phyloP scores from a whole-genome alignment of 35 echinoderm and acorn worm species.

The Strongylocentrotus purpuratus region DNA sequence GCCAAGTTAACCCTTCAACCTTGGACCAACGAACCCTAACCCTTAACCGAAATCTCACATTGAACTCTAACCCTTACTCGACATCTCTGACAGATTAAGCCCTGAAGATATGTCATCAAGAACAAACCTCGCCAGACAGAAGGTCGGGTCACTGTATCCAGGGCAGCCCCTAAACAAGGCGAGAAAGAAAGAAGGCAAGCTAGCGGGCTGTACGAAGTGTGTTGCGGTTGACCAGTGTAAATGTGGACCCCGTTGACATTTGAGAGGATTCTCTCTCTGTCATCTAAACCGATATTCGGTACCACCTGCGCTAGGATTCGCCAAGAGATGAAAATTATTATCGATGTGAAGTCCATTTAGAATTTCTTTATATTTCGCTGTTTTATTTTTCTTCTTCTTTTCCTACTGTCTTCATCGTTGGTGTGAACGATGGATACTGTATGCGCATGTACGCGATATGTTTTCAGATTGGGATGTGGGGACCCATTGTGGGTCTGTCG shows the following conservation, averaged over 20 bases:
- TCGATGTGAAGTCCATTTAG: neutral
- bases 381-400: neutral
- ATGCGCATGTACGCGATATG: neutral
- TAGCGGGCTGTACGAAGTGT: neutral
- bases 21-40: no score
- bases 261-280: neutral
- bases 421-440: neutral
- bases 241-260: neutral
- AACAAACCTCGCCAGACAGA: no score
- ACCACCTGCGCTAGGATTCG: neutral
- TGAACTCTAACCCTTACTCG: no score
- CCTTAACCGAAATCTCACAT: no score
- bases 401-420: neutral
- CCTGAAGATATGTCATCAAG: no score
- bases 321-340: constrained; percentile 5
- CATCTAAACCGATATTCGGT: neutral
- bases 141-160: neutral
- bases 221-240: neutral
- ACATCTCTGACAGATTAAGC: no score
- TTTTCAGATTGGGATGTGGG: neutral
- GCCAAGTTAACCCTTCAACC: no score
- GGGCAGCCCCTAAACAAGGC: neutral
- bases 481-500: neutral
- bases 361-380: neutral
- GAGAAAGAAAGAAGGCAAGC: neutral